Evolutionary conservation across 1,140 invertebrate species (phyloP).

Genomic region (Coptotermes formosanus): DNA sequence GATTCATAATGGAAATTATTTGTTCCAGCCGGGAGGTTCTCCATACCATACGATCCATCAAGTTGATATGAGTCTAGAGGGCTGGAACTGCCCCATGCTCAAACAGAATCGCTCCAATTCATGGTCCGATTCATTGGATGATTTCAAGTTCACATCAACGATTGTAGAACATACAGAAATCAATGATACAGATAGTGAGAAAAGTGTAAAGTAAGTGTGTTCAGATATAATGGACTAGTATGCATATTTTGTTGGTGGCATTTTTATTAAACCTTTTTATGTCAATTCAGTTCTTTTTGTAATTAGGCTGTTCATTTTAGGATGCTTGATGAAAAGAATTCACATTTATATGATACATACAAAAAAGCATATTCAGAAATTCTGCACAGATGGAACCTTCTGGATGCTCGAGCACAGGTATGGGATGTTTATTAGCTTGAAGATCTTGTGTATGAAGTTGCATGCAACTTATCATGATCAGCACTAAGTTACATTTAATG

Average conservation of each 20-base stretch:
- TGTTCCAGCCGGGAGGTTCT: slow-evolving; percentile 66
- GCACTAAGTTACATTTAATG: not conserved
- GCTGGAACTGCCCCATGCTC: slow-evolving; percentile 66
- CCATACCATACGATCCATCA: slow-evolving; percentile 90
- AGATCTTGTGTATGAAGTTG: too few relatives aligned
- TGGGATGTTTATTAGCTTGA: slow-evolving; percentile 33
- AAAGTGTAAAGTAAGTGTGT: slow-evolving; percentile 39
- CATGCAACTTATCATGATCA: not conserved
- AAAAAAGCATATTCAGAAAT: slow-evolving; percentile 88
- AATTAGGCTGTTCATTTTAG: slow-evolving; percentile 42
- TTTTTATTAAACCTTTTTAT: not conserved
- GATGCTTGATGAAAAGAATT: slow-evolving; percentile 56
- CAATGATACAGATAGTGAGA: slow-evolving; percentile 30
- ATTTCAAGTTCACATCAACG: slow-evolving; percentile 54
- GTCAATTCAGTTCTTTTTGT: not conserved
- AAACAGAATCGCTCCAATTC: slow-evolving; percentile 82
- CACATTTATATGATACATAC: slow-evolving; percentile 76
- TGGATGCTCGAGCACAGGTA: slow-evolving; percentile 77
- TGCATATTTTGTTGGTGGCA: not conserved
- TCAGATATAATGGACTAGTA: slow-evolving; percentile 19
- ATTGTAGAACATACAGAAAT: slow-evolving; percentile 36
- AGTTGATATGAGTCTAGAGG: slow-evolving; percentile 73
- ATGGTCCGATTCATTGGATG: slow-evolving; percentile 83
- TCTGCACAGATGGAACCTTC: slow-evolving; percentile 76
- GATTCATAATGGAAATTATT: not conserved